A percentile compares a stretch with the other conserved stretches of the same genome.
Conservation (phyloP, 1,140 invertebrate species). For the Episyrphus balteatus region DNA sequence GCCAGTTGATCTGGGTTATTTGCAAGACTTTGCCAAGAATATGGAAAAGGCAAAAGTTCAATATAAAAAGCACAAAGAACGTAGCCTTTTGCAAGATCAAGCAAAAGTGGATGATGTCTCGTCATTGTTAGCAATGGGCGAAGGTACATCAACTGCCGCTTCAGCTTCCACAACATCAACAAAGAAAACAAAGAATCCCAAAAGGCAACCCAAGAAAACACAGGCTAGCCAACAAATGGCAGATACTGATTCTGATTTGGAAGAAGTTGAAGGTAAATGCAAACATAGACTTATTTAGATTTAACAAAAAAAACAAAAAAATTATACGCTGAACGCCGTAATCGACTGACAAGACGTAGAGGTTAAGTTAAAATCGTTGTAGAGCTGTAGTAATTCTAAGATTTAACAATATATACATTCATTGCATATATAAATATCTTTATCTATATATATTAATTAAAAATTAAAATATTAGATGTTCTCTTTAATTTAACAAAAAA, state of each 20-base stretch:
- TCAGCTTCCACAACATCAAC: slow-evolving; percentile 18
- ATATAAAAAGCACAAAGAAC: slow-evolving; percentile 7
- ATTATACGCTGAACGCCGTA: too few species aligned
- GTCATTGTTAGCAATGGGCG: slow-evolving; percentile 38
- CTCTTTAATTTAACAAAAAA: too few species aligned
- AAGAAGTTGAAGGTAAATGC: slow-evolving; percentile 48
- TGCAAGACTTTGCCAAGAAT: slow-evolving; percentile 33
- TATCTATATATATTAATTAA: too few species aligned
- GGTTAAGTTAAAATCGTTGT: too few species aligned
- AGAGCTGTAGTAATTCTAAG: too few species aligned
- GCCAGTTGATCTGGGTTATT: slow-evolving; percentile 28
- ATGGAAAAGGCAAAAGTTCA: slow-evolving; percentile 25
- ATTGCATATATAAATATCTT: too few species aligned
- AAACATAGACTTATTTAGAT: slow-evolving; percentile 9
- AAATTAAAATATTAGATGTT: too few species aligned
- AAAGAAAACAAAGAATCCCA: slow-evolving; percentile 30
- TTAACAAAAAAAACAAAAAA: too few species aligned
- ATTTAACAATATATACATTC: too few species aligned
- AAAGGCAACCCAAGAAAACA: slow-evolving; percentile 35
- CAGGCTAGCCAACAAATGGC: slow-evolving; percentile 3
- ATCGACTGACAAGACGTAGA: too few species aligned
- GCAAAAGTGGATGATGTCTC: slow-evolving; percentile 28
- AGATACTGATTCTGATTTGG: slow-evolving; percentile 49
- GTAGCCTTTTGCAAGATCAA: slow-evolving; percentile 5
- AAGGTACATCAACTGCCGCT: slow-evolving; percentile 16